phyloP scores from a whole-genome alignment of 2,113 vertebrate species.

The Penelope pileata region DNA sequence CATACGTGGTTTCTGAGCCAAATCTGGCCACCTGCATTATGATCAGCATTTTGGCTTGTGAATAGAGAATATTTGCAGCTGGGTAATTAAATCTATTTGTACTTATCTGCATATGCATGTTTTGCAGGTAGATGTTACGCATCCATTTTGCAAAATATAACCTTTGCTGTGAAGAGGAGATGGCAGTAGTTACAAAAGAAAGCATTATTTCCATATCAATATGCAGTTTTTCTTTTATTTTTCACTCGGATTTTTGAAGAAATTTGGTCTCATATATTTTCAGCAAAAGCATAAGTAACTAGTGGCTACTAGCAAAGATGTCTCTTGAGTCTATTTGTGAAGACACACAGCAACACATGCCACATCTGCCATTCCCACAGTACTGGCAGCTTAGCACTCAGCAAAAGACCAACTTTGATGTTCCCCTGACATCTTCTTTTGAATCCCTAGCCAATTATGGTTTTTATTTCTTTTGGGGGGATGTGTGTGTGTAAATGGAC shows the following conservation, averaged over 20 bases:
- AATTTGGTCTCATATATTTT: background rate
- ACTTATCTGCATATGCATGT: background rate
- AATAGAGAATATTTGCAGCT: conserved; percentile 36
- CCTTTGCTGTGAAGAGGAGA: background rate
- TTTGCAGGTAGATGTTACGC: background rate
- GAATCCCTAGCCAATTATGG: accelerated
- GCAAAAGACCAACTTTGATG: background rate
- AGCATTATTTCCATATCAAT: background rate
- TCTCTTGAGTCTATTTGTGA: background rate
- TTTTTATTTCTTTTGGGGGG: background rate
- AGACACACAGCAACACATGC: background rate
- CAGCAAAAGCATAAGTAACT: background rate
- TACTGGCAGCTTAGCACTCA: background rate
- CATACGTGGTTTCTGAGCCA: background rate
- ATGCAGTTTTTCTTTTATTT: background rate
- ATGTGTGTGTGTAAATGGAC: background rate
- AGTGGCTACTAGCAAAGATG: background rate
- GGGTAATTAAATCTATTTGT: conserved; percentile 46
- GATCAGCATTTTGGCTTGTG: conserved; percentile 19
- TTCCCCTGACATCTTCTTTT: background rate
- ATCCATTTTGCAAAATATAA: background rate
- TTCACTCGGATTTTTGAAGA: background rate
- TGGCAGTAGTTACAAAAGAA: background rate
- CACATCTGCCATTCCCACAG: background rate
- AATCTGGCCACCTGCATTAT: conserved; percentile 24